phyloP scores from a whole-genome alignment of 2,113 vertebrate species.

The Circaetus cinerascens region DNA sequence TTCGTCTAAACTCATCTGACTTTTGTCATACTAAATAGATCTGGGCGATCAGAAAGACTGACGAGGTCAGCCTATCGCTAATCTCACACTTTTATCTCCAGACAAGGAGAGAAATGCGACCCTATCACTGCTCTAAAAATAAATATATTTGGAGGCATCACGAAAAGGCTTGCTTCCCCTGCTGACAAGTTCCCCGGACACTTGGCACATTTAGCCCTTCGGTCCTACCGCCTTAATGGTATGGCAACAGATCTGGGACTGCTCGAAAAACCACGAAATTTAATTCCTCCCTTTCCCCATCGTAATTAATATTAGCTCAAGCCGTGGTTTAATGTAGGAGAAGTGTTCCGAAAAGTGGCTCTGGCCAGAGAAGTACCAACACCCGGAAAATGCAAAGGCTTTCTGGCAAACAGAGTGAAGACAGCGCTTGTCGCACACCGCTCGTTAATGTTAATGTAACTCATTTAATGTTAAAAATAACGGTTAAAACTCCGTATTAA shows the following conservation, averaged over 20 bases:
- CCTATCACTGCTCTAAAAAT: not conserved
- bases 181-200: not conserved
- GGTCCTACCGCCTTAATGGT: too few relatives aligned
- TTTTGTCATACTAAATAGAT: conserved; percentile 35
- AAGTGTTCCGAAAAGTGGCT: not conserved
- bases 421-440: not conserved
- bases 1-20: not conserved
- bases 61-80: not conserved
- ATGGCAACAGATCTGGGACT: too few relatives aligned
- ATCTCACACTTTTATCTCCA: conserved; percentile 14
- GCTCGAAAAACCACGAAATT: not conserved
- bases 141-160: not conserved
- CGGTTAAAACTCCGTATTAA: not conserved
- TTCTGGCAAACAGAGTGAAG: not conserved
- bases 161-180: not conserved
- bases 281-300: not conserved
- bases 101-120: not conserved
- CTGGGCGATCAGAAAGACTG: not conserved
- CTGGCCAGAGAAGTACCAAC: not conserved
- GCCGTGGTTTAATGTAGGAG: not conserved
- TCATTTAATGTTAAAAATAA: not conserved
- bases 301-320: not conserved
- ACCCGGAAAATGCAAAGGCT: not conserved
- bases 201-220: not conserved
- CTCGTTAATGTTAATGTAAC: not conserved